Conservation (phyloP, 2,797 vertebrate genomes). For the Picus viridis region DNA sequence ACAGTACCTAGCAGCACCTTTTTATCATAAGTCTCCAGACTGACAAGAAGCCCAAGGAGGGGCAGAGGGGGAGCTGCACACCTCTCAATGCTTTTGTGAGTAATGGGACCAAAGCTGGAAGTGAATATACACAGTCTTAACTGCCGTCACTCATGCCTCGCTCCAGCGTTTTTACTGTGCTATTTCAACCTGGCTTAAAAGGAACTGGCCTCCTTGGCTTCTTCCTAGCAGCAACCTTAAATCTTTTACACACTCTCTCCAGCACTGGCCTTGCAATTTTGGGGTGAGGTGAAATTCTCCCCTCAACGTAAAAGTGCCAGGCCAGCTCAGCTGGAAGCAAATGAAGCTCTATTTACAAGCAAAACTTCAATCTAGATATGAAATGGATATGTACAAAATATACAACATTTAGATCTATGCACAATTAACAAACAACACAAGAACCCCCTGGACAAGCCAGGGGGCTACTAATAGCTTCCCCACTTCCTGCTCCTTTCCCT, state of each 20-base stretch:
- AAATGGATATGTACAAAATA: no score
- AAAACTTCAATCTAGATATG: no score
- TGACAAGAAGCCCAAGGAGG: neutral
- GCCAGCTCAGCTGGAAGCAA: no score
- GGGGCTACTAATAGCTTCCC: no score
- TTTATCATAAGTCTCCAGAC: neutral
- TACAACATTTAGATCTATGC: no score
- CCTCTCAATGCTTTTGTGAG: neutral
- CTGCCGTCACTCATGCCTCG: neutral
- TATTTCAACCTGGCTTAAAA: neutral
- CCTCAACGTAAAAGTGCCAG: no score
- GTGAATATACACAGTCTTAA: neutral
- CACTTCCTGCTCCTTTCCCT: no score
- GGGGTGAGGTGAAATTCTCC: no score
- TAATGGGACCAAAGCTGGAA: neutral
- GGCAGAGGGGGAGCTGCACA: neutral
- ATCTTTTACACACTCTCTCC: neutral
- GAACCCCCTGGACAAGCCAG: no score
- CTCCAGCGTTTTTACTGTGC: neutral
- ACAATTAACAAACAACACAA: no score
- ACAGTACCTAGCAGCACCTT: neutral
- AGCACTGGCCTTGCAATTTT: neutral
- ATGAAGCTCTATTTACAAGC: no score
- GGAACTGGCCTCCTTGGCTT: neutral
- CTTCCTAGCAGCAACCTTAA: neutral